Percentiles rank a stretch among this genome's conserved stretches.
Conservation (phyloP, 92 coral and sea anemone species). For the Anthopleura xanthogrammica region DNA sequence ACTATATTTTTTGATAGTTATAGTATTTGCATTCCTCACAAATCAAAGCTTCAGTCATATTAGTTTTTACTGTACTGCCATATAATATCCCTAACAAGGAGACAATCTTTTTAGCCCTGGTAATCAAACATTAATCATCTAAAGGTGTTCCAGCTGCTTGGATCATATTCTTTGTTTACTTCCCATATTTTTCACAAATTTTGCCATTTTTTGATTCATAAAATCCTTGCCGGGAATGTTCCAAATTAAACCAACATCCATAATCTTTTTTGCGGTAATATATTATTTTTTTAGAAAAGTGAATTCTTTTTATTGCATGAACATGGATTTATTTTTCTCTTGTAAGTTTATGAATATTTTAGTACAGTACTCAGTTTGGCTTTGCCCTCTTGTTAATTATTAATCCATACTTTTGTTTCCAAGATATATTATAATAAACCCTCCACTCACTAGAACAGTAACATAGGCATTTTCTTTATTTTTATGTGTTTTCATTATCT, state of each 20-base stretch:
- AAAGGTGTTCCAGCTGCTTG: constrained; percentile 21
- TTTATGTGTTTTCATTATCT: background rate
- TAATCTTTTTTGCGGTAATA: background rate
- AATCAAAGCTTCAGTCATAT: constrained; percentile 36
- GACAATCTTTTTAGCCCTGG: background rate
- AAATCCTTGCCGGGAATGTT: too few species aligned
- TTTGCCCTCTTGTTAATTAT: constrained; percentile 31
- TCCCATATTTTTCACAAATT: background rate
- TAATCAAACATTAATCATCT: constrained; percentile 35
- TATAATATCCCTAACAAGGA: constrained; percentile 3
- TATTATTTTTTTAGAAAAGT: background rate
- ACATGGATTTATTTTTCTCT: constrained; percentile 2
- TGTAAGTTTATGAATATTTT: background rate
- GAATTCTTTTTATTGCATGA: background rate
- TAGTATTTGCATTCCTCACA: constrained; percentile 14
- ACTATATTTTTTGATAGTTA: background rate
- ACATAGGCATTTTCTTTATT: background rate
- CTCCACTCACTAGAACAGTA: background rate
- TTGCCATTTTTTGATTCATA: background rate
- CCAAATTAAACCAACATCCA: too few species aligned
- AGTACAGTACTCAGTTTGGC: constrained; percentile 18
- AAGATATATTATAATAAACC: constrained; percentile 15
- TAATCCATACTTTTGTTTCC: constrained; percentile 18
- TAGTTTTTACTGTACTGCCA: constrained; percentile 3
- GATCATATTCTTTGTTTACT: background rate